Evolutionary conservation across 2,797 vertebrate species (phyloP).

Genomic region (Molossus molossus): DNA sequence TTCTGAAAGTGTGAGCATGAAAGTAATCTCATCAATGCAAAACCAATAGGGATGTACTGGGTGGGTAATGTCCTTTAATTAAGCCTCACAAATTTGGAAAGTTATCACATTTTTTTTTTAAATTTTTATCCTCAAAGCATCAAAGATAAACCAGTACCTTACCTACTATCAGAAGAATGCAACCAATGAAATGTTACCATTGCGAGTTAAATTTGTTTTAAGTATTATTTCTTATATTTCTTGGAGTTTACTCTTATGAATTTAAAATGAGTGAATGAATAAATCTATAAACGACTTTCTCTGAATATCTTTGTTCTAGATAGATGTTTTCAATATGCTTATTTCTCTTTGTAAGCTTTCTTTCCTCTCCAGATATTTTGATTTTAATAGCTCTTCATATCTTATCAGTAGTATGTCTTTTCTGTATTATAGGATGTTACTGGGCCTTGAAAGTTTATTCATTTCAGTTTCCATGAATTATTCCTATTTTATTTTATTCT

Average conservation of each 20-base stretch:
- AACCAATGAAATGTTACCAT: not conserved
- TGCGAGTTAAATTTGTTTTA: not conserved
- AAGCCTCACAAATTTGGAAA: not conserved
- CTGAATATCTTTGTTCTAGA: slow-evolving; percentile 47
- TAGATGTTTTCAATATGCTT: slow-evolving; percentile 19
- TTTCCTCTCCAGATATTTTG: slow-evolving; percentile 18
- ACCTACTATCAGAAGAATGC: slow-evolving; percentile 1
- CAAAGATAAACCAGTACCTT: slow-evolving; percentile 43
- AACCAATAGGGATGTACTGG: not conserved
- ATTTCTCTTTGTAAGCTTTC: slow-evolving; percentile 58
- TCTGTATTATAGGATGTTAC: slow-evolving; percentile 63
- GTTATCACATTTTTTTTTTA: not conserved
- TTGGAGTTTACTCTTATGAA: not conserved
- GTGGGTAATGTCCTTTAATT: not conserved
- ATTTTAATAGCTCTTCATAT: slow-evolving; percentile 63
- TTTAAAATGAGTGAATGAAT: slow-evolving; percentile 56
- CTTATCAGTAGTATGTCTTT: slow-evolving; percentile 54
- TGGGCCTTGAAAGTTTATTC: slow-evolving; percentile 62
- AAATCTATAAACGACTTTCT: not conserved
- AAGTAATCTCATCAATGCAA: slow-evolving; percentile 27
- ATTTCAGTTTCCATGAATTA: slow-evolving; percentile 50
- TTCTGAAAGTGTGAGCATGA: not conserved
- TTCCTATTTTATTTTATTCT: slow-evolving; percentile 68
- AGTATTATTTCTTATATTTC: not conserved
- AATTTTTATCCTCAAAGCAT: slow-evolving; percentile 33